Evolutionary conservation across 2,113 vertebrate genomes (phyloP), one percentile per base, ranked within the genome.

Genomic region (Indicator indicator): DNA sequence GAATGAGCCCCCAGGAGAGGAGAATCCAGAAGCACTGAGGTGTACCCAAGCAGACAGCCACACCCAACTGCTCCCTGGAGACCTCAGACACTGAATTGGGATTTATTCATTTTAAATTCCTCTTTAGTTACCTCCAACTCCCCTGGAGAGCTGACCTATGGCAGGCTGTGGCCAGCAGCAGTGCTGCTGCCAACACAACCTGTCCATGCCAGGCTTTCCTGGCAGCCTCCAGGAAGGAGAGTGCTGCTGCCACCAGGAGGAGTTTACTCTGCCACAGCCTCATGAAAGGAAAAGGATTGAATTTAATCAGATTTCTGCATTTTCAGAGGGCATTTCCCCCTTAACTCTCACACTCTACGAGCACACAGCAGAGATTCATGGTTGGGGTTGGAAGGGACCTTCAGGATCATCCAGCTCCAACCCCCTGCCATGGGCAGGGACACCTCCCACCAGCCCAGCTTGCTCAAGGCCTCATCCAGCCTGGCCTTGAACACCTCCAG

Each of bases 131-230:
- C 36, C 36, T 36, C 36, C 36, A 36, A 36, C 36, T 36, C 36
- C 36, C 36, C 36, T 36, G 36, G 36, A 15, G 44, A 76, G 69
- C 16, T 44, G 46, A 81, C 17, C 12, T 60, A 77, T 30, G 77
- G 58, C 54, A 65, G 40, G 59, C 32, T 40, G 5, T 4, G 32
- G 13, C 1, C 0, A 0, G 28, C 60, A 93, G 6, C 1, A 2
- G 33, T 5, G 46, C 30, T 71, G 36, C 4, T 59, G 36, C 58
- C 62, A 40, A 23, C 11, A 44, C 32, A 60, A 44, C 16, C 40
- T 20, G 36, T 13, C 73, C 67, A 32, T 32, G 36, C 16, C 16
- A 5, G 1, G 3, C 24, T 52, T 26, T 67, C 58, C 26, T 63
- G n/a, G 68, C 55, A 59, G 10, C 12, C 26, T 27, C 46, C 16